Evolutionary conservation across 2,797 vertebrate genomes (phyloP), one percentile per base, ranked within the genome.

Genomic region (Spatula clypeata): DNA sequence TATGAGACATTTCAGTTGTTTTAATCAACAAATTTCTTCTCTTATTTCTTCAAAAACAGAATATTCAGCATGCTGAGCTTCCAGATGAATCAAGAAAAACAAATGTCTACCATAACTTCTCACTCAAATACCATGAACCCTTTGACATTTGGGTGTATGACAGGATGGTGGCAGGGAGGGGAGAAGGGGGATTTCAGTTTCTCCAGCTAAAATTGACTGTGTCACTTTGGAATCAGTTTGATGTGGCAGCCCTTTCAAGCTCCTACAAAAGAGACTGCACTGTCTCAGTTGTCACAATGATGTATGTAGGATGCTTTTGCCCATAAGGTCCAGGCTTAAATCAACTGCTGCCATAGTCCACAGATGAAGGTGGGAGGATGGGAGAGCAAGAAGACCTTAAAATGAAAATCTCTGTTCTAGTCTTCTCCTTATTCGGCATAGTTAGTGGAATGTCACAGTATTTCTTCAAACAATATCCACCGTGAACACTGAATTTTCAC

Each of bases 291-390:
- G 15, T 58, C 44, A 31, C 0, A 0, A 4, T 4, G 15, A 36
- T 23, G 13, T 53, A 54, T 1, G 1, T 2, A 44, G 9, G 14
- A 67, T 67, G 19, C 4, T 90, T 79, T 60, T 76, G 40, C 26
- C 44, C 15, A 65, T 32, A 44, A 57, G 26, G 17, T 70, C 51
- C 60, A 66, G 42, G 17, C 47, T 87, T 45, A 42, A 12, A 8
- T 2, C 3, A 2, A 9, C 79, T 87, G 62, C 7, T 65, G 26
- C 13, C 19, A 11, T 10, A 71, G 29, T 15, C 18, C 36, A 40
- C 23, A 71, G 0, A 3, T 29, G 13, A 16, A 2, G 9, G n/a
- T 38, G 32, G 26, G 13, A 61, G 17, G 17, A 72, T n/a, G 8
- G 26, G 8, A 44, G 31, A 11, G 31, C 32, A n/a, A 36, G 13